These are phyloP conservation scores for Ochropacha duplaris DNA, from an alignment of 2,888 invertebrate genomes.

Conservation along the genomic window DNA sequence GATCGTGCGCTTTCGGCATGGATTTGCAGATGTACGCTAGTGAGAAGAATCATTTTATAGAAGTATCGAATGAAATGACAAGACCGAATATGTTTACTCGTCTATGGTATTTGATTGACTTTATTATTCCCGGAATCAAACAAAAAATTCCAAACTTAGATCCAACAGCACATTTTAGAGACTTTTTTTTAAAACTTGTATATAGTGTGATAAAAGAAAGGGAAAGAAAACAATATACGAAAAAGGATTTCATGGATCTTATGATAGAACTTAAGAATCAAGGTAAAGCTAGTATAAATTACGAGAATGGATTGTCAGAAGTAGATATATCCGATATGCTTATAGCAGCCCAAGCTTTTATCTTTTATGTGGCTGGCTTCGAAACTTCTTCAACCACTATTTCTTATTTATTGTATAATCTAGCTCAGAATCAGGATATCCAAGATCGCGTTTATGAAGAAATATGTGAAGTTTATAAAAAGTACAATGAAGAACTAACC, in stretches of 20 bases:
- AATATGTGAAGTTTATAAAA: constrained; percentile 22
- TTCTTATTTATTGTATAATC: constrained; percentile 27
- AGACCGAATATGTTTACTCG: constrained; percentile 13
- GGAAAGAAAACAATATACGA: constrained; percentile 32
- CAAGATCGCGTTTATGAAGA: constrained; percentile 27
- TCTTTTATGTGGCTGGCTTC: constrained; percentile 58
- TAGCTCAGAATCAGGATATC: constrained; percentile 25
- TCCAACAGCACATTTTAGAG: constrained; percentile 21
- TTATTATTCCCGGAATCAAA: constrained; percentile 31
- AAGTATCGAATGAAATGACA: constrained; percentile 28
- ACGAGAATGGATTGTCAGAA: constrained; percentile 33
- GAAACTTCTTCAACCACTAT: constrained; percentile 59
- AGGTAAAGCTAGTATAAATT: constrained; percentile 29
- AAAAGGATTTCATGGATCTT: constrained; percentile 51
- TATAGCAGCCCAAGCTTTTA: constrained; percentile 44
- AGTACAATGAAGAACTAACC: constrained; percentile 21
- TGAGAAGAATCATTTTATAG: constrained; percentile 36
- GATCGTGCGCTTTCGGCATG: constrained; percentile 46
- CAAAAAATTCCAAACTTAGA: constrained; percentile 10
- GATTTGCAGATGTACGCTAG: constrained; percentile 36
- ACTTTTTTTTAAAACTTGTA: constrained; percentile 31
- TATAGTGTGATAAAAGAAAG: constrained; percentile 32
- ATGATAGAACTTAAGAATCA: constrained; percentile 45
- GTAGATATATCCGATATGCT: constrained; percentile 40
- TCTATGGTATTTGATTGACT: constrained; percentile 18